These are phyloP conservation scores for Hirundo rustica DNA, from an alignment of 2,797 vertebrate species.

Conservation along the genomic window DNA sequence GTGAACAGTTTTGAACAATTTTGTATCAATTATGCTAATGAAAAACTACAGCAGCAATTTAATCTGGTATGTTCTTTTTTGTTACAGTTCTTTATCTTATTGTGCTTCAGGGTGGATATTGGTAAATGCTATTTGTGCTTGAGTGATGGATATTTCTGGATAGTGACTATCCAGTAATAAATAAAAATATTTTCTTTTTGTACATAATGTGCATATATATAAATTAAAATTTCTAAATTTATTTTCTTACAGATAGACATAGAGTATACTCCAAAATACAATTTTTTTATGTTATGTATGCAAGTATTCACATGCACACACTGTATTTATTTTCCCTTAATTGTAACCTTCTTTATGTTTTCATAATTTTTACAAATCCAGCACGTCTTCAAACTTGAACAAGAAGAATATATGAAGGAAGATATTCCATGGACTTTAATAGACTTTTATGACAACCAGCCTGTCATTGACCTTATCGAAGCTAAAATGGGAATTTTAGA, in stretches of 20 bases:
- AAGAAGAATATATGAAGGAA: slow-evolving; percentile 99
- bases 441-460: slow-evolving; percentile 98
- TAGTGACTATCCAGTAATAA: background rate
- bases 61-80: slow-evolving; percentile 85
- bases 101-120: background rate
- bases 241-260: background rate
- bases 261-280: background rate
- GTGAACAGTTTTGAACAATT: slow-evolving; percentile 99
- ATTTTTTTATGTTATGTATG: background rate
- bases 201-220: accelerated
- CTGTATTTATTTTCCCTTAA: background rate
- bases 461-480: slow-evolving; percentile 96
- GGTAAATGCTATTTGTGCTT: background rate
- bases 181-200: background rate
- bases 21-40: slow-evolving; percentile 99
- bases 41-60: slow-evolving; percentile 98
- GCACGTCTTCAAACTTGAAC: slow-evolving; percentile 99
- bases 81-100: background rate
- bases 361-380: slow-evolving; percentile 53
- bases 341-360: background rate
- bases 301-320: background rate
- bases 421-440: slow-evolving; percentile 96
- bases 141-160: background rate
- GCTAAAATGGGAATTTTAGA: slow-evolving; percentile 97
- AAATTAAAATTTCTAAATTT: background rate